A percentile compares a stretch with the other conserved stretches of the same genome.
Evolutionary conservation across 2,888 invertebrate genomes (phyloP).

Genomic region (Yponomeuta evonymella): DNA sequence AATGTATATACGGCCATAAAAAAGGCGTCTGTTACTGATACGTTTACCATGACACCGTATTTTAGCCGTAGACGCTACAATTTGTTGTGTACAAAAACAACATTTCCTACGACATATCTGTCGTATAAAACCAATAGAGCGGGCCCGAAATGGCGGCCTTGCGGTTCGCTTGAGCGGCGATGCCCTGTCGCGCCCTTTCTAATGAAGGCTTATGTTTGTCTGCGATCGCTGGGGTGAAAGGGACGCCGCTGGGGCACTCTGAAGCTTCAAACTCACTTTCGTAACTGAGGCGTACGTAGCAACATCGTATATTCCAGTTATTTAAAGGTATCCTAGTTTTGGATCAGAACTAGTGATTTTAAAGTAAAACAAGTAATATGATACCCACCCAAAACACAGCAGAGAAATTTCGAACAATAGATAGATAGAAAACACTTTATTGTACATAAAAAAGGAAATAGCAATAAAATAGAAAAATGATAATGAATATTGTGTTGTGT

Average conservation of each 20-base stretch:
- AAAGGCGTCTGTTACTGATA: too few relatives aligned
- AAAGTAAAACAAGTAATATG: too few relatives aligned
- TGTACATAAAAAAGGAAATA: too few relatives aligned
- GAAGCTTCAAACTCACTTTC: background rate
- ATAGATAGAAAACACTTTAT: too few relatives aligned
- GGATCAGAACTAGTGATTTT: too few relatives aligned
- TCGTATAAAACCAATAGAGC: background rate
- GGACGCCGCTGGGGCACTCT: background rate
- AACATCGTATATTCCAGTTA: background rate
- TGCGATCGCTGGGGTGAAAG: background rate
- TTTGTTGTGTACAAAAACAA: background rate
- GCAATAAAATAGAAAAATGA: too few relatives aligned
- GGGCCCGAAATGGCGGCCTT: background rate
- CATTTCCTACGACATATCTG: background rate
- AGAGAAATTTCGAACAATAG: too few relatives aligned
- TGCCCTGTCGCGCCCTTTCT: background rate
- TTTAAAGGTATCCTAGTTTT: too few relatives aligned
- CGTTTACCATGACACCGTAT: background rate
- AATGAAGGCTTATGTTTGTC: conserved; percentile 3
- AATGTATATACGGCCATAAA: too few relatives aligned
- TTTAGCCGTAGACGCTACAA: background rate
- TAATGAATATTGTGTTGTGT: too few relatives aligned
- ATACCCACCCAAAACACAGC: too few relatives aligned
- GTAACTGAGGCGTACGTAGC: background rate
- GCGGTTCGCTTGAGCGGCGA: background rate